phyloP scores from a whole-genome alignment of 1,140 invertebrate genomes.

The Diplogasteroides magnus region DNA sequence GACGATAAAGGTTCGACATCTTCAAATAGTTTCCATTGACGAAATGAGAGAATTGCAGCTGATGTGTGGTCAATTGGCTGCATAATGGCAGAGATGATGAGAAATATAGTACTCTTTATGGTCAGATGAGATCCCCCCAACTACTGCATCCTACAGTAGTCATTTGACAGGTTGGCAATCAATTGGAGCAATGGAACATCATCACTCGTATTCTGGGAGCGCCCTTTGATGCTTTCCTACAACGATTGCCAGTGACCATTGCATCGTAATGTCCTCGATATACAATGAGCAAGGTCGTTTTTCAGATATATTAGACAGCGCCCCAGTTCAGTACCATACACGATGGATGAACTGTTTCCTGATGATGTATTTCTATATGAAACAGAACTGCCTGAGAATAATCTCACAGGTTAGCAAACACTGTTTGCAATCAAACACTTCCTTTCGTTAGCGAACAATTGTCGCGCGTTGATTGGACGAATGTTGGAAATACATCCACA shows the following conservation, averaged over 20 bases:
- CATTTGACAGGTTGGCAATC: too few relatives aligned
- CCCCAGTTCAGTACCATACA: too few relatives aligned
- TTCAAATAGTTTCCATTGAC: too few relatives aligned
- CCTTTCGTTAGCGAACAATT: constrained; percentile 4
- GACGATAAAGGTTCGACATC: constrained; percentile 18
- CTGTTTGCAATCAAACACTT: background rate
- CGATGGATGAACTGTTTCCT: too few relatives aligned
- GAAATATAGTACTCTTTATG: constrained; percentile 14
- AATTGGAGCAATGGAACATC: too few relatives aligned
- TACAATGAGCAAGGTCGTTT: constrained; percentile 12
- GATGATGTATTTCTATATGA: background rate
- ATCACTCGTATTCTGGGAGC: too few relatives aligned
- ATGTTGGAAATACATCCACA: constrained; percentile 22
- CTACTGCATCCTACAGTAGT: constrained; percentile 11
- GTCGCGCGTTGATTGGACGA: constrained; percentile 9
- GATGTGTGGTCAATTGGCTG: constrained; percentile 27
- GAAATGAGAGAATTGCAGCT: too few relatives aligned
- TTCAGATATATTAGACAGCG: constrained; percentile 7
- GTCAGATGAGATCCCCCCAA: constrained; percentile 16
- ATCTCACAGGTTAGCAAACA: too few relatives aligned
- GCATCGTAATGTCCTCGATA: background rate
- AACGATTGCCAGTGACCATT: constrained; percentile 2
- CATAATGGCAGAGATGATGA: constrained; percentile 27
- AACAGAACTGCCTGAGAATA: too few relatives aligned
- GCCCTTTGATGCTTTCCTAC: background rate